Evolutionary conservation across 2,888 invertebrate genomes (phyloP), one percentile per base, ranked within the genome.

Genomic region (Epinotia ramella): DNA sequence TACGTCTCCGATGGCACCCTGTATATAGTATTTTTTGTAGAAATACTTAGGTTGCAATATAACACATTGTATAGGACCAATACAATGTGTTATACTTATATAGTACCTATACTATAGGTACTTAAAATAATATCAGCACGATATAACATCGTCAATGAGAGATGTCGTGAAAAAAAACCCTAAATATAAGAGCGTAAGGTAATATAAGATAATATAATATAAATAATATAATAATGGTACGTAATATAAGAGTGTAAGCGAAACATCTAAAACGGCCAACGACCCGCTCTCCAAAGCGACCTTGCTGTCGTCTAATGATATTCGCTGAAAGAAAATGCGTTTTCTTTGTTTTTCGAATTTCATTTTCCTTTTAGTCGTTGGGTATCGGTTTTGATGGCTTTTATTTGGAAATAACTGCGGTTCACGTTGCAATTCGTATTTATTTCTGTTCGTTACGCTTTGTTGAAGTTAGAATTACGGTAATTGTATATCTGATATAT

Each of bases 311-410:
- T 56, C 64, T 59, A 74, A 70, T 70, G 69, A 64, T 65, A 65
- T 65, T 74, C 67, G 53, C 24, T 53, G 57, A 56, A 68, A 59
- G 74, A 69, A 74, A 74, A 74, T 59, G 57, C 69, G 69, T 59
- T 70, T 74, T 62, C 49, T 74, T 73, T 74, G 69, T 74, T 70
- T 69, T 57, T 64, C 64, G 64, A 12, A 57, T 56, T 57, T 69
- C 63, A 73, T 63, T 73, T 57, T 69, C 73, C 60, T 33, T 69
- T 40, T 20, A 57, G n/a, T 28, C 56, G 57, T 64, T 57, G 46
- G 69, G 46, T 73, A 66, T 74, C 64, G 46, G 56, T 46, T 69
- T 69, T 57, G 63, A 64, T 69, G 28, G 63, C 63, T 24, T 69
- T 46, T 57, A 74, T 69, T 74, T 59, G 57, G 57, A 57, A 57